A percentile compares a stretch with the other conserved stretches of the same genome.
Evolutionary conservation across 2,888 invertebrate species (phyloP).

Genomic region (Mesochorus sp.): DNA sequence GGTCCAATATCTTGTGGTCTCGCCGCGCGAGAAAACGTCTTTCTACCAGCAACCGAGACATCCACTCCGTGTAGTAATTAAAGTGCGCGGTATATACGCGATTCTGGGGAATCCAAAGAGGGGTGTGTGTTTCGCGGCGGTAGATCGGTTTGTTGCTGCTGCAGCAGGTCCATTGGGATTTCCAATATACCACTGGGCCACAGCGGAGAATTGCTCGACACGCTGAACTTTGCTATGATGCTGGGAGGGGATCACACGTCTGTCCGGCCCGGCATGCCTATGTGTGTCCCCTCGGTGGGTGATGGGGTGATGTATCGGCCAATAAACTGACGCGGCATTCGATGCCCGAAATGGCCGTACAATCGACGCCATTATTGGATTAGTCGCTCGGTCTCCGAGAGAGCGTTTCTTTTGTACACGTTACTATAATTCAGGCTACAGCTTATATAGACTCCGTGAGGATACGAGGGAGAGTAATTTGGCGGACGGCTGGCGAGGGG

Average conservation of each 20-base stretch:
- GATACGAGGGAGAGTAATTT: background rate
- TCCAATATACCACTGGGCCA: slow-evolving; percentile 48
- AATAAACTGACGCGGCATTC: slow-evolving; percentile 79
- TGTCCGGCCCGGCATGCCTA: slow-evolving; percentile 8
- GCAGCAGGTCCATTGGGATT: slow-evolving; percentile 59
- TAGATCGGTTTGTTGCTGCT: slow-evolving; percentile 53
- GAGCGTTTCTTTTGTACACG: slow-evolving; percentile 36
- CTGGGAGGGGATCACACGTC: slow-evolving; percentile 23
- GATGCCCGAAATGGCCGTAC: slow-evolving; percentile 77
- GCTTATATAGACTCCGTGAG: background rate
- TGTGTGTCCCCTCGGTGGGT: slow-evolving; percentile 66
- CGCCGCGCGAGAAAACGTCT: slow-evolving; percentile 44
- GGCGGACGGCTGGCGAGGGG: background rate
- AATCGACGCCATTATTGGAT: slow-evolving; percentile 79
- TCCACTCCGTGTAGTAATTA: slow-evolving; percentile 68
- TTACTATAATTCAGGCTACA: background rate
- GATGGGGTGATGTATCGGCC: slow-evolving; percentile 78
- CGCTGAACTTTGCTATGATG: slow-evolving; percentile 50
- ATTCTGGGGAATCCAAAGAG: slow-evolving; percentile 58
- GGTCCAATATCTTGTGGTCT: slow-evolving; percentile 66
- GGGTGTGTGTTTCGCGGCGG: slow-evolving; percentile 59
- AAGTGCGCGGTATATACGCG: slow-evolving; percentile 63
- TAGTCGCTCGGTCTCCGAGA: slow-evolving; percentile 61
- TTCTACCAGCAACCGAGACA: slow-evolving; percentile 22
- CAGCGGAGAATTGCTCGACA: slow-evolving; percentile 58